Base-by-base conservation (phyloP, 2,888 invertebrate genomes). In the Caprella mutica region DNA sequence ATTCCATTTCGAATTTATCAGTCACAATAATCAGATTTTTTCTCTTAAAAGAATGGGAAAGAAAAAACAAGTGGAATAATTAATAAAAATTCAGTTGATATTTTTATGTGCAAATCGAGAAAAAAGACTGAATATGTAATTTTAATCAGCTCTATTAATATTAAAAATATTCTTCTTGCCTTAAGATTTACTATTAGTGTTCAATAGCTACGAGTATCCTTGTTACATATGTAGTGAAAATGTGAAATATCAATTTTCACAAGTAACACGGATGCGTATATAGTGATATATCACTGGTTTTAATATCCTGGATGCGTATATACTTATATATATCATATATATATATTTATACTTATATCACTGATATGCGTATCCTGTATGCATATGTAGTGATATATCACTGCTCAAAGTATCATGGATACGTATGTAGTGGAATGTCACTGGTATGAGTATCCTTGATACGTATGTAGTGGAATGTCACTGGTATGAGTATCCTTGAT, bases 291-390 rank as follows among this genome's bases (percentile, higher is more conserved):
- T 14, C 33, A 23, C 29, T 9, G 12, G 17, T 8, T 48, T 8
- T 48, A 24, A 9, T 23, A 9, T 9, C 24, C 6, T 48, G 24
- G 17, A 48, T 48, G 24, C 24, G 23, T 48, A 24, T 48, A 24
- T 48, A 24, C 24, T 14, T 48, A 48, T 48, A 48, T 48, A 48
- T 48, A 48, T 48, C 24, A 48, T 48, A 48, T 48, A 48, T 48
- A 48, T 48, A 24, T 48, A 24, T 48, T 14, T 48, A 24, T 48
- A 24, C 24, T 23, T 48, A 48, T 48, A 12, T 42, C n/a, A 17
- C 9, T 42, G 19, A 17, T 42, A 42, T 6, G 8, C 8, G 43
- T 43, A 17, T 14, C 23, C n/a, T 2, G 21, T 21, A 21, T 43
- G 14, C n/a, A 21, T 43, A 43, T 21, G 38, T 38, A 38, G 2